Evolutionary conservation across 2,113 vertebrate species (phyloP).

Genomic region (Hirundichthys speculiger): DNA sequence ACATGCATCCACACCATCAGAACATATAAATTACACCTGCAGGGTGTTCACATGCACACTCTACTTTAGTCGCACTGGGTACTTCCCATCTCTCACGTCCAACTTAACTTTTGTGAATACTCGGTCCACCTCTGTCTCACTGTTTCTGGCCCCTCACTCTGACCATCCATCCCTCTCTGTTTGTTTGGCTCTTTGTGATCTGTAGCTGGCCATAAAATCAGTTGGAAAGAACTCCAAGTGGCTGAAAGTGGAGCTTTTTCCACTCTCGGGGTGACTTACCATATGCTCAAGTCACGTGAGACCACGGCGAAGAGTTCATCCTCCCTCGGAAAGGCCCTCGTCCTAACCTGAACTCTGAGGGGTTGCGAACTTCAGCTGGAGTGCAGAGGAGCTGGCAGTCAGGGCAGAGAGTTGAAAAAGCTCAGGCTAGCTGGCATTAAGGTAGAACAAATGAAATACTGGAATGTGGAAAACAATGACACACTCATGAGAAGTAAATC

Average conservation of each 20-base stretch:
- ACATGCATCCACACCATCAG: slow-evolving; percentile 34
- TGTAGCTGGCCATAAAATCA: slow-evolving; percentile 69
- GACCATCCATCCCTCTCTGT: slow-evolving; percentile 54
- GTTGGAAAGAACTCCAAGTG: slow-evolving; percentile 63
- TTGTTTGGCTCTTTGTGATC: slow-evolving; percentile 60
- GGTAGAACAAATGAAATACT: slow-evolving; percentile 57
- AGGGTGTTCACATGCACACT: slow-evolving; percentile 22
- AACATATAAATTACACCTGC: slow-evolving; percentile 50
- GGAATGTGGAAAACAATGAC: slow-evolving; percentile 63
- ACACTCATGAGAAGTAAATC: slow-evolving; percentile 54
- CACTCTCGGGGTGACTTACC: slow-evolving; percentile 66
- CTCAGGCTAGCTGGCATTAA: slow-evolving; percentile 48
- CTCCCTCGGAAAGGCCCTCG: slow-evolving; percentile 48
- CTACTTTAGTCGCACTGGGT: slow-evolving; percentile 12
- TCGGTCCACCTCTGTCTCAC: slow-evolving; percentile 20
- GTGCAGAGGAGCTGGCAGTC: slow-evolving; percentile 54
- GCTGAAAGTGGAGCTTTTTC: slow-evolving; percentile 72
- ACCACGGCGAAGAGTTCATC: slow-evolving; percentile 42
- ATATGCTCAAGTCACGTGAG: slow-evolving; percentile 71
- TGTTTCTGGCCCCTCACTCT: slow-evolving; percentile 42
- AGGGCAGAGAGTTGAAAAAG: slow-evolving; percentile 23
- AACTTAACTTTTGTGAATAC: neutral
- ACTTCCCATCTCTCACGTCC: slow-evolving; percentile 17
- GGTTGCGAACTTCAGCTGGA: slow-evolving; percentile 68
- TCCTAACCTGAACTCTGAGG: slow-evolving; percentile 74